These are phyloP conservation scores for Lamellibrachia satsuma DNA, from an alignment of 2,888 invertebrate genomes.

Conservation along the genomic window DNA sequence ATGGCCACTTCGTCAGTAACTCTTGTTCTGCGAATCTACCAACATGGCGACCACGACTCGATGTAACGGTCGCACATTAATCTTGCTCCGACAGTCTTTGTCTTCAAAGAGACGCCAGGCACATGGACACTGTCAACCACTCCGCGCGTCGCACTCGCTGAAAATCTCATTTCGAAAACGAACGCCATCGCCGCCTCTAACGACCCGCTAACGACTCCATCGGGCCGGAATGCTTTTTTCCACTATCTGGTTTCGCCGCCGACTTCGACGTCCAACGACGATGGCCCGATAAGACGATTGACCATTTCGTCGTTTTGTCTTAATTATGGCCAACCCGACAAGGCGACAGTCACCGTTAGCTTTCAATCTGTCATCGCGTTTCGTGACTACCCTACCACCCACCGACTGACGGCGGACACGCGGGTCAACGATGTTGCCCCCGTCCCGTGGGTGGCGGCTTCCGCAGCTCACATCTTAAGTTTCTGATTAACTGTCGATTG, in stretches of 20 bases:
- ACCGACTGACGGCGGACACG: neutral
- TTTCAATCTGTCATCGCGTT: neutral
- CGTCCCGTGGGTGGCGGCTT: neutral
- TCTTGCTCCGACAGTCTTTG: neutral
- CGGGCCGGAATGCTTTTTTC: neutral
- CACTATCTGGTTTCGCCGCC: neutral
- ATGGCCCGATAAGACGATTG: neutral
- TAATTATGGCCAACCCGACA: neutral
- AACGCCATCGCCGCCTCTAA: neutral
- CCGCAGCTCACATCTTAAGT: neutral
- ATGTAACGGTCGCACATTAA: neutral
- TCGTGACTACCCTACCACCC: neutral
- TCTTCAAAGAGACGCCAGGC: neutral
- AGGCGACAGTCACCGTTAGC: neutral
- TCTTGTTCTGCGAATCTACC: conserved; percentile 4
- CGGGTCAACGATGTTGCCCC: conserved; percentile 3
- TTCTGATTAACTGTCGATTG: neutral
- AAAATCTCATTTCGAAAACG: conserved; percentile 17
- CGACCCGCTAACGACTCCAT: neutral
- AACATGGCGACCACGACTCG: neutral
- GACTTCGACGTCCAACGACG: neutral
- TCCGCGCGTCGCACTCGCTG: neutral
- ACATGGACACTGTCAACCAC: conserved; percentile 5
- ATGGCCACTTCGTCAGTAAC: neutral
- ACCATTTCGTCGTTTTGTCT: neutral